Evolutionary conservation across 2,888 invertebrate species (phyloP).

Genomic region (Heliconius erato): DNA sequence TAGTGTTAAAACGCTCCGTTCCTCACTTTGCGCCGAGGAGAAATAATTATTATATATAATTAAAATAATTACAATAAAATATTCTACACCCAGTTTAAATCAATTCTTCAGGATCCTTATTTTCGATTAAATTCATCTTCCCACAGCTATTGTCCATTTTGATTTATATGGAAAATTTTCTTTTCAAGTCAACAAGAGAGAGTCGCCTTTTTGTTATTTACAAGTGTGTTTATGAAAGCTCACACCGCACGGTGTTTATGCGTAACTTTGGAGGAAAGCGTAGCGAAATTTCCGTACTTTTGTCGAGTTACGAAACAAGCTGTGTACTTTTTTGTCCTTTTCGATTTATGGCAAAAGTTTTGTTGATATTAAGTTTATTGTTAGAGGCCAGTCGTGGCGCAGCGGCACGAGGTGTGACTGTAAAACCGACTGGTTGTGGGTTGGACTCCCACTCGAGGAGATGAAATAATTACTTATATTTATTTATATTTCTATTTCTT

Average conservation of each 20-base stretch:
- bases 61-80: neutral
- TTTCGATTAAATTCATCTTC: neutral
- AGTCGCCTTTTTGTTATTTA: conserved; percentile 9
- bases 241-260: conserved; percentile 34
- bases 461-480: too few species aligned
- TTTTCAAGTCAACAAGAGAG: neutral
- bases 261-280: conserved; percentile 35
- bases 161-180: conserved; percentile 25
- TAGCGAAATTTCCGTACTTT: conserved; percentile 42
- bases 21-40: too few species aligned
- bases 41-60: too few species aligned
- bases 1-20: too few species aligned
- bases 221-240: conserved; percentile 13
- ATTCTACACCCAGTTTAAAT: neutral
- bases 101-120: neutral
- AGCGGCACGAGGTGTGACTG: too few species aligned
- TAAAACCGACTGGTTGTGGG: too few species aligned
- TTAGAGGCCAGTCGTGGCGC: neutral
- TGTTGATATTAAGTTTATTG: neutral
- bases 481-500: too few species aligned
- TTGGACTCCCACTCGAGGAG: too few species aligned
- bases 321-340: conserved; percentile 60
- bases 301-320: conserved; percentile 48
- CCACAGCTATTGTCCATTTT: neutral
- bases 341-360: conserved; percentile 71